These are phyloP conservation scores for human (Homo sapiens) DNA, from an alignment of 2,113 vertebrate species.

Conservation along the genomic window DNA sequence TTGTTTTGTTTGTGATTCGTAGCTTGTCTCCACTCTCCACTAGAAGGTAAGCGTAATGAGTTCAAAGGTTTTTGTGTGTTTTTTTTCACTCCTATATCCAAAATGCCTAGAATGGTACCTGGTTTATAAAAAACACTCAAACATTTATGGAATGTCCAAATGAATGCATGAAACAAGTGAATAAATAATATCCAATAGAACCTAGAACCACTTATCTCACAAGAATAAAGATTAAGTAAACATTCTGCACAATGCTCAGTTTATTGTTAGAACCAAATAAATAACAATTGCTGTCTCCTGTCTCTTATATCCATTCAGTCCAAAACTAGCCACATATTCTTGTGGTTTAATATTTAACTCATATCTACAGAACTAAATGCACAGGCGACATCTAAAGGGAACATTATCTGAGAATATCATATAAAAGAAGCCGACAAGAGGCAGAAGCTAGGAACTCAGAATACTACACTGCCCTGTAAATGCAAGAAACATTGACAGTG, in stretches of 20 bases:
- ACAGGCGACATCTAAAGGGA: not conserved
- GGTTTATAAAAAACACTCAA: not conserved
- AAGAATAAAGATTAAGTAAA: not conserved
- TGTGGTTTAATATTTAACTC: constrained; percentile 38
- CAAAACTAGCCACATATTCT: not conserved
- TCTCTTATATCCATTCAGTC: not conserved
- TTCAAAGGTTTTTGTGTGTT: not conserved
- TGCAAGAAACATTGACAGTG: not conserved
- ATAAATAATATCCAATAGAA: not conserved
- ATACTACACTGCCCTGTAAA: not conserved
- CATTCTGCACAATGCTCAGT: not conserved
- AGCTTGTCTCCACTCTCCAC: not conserved
- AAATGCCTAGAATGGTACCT: not conserved
- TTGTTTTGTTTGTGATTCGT: not conserved
- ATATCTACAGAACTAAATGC: not conserved
- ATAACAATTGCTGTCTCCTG: not conserved
- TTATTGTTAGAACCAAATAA: constrained; percentile 30
- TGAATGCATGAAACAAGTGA: not conserved
- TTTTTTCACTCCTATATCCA: not conserved
- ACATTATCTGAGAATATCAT: not conserved
- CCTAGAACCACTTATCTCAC: not conserved
- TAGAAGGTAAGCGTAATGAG: not conserved
- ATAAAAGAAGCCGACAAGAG: not conserved
- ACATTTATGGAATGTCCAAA: not conserved
- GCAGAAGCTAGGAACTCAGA: not conserved